Percentiles rank a stretch among this genome's conserved stretches.
Evolutionary conservation across 53 echinoderm and acorn worm genomes (phyloP).

Genomic region (Stichopus horrens): DNA sequence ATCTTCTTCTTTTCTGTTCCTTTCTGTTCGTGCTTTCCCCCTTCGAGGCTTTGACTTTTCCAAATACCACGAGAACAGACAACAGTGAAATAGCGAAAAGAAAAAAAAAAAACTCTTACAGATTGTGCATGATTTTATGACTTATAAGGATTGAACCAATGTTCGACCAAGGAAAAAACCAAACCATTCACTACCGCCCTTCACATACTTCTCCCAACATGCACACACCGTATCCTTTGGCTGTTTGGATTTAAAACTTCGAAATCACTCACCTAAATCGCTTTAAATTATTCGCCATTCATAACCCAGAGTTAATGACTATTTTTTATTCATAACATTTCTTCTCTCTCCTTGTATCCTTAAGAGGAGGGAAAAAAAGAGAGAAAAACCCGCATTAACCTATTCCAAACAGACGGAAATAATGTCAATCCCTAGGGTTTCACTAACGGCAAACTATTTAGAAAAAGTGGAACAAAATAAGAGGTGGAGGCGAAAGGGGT

Average conservation of each 20-base stretch:
- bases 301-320: slow-evolving; percentile 31
- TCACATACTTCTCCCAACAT: neutral
- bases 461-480: too few species aligned
- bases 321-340: slow-evolving; percentile 40
- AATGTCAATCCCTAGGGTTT: slow-evolving; percentile 5
- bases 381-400: slow-evolving; percentile 4
- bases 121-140: too few species aligned
- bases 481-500: too few species aligned
- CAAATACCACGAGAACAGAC: too few species aligned
- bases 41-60: too few species aligned
- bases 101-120: too few species aligned
- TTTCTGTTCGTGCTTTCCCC: too few species aligned
- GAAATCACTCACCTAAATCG: slow-evolving; percentile 22
- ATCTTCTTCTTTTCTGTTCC: too few species aligned
- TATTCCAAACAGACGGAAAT: neutral
- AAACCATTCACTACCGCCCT: slow-evolving; percentile 2
- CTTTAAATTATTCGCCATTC: slow-evolving; percentile 38
- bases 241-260: slow-evolving; percentile 21
- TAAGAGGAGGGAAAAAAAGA: too few species aligned
- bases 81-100: too few species aligned
- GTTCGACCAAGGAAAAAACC: neutral
- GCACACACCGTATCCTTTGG: slow-evolving; percentile 6
- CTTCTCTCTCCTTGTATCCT: neutral
- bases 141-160: too few species aligned
- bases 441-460: neutral